Evolutionary conservation across 2,888 invertebrate species (phyloP), one percentile per base, ranked within the genome.

Genomic region (Romanomermis culicivorax): DNA sequence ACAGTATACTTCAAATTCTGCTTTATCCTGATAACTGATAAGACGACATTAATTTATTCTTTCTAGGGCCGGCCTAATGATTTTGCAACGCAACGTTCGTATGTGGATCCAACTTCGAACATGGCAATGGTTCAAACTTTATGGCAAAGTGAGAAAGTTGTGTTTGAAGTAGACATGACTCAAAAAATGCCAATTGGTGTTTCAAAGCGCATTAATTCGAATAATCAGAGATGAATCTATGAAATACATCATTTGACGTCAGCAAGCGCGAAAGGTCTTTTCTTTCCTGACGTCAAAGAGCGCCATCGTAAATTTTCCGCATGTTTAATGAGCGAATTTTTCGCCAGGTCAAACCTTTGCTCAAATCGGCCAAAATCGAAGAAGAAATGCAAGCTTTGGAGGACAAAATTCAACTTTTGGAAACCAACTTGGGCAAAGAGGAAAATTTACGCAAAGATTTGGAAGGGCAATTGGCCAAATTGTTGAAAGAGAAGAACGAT

Each of bases 81-180:
- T 95, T 71, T 88, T 95, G 73, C 95, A 97, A 77, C 83, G 95
- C 74, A 95, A 93, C 79, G 82, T 95, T 79, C 85, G 93, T 77
- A 88, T 88, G 74, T 95, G 93, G 81, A 79, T 93, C 77, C 81
- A 86, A 73, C 80, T 95, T 72, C 86, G 91, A 75, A 93, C 88
- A 77, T 95, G 95, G 95, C 85, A 88, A 72, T 95, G 95, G 95
- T 97, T 88, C 87, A 91, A 89, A 76, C 75, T 95, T 79, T 95
- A 93, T 88, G 85, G 86, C 79, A 89, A 85, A 79, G 63, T 93
- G 80, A 89, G 89, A n/a, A n/a, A n/a, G n/a, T n/a, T n/a, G n/a
- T n/a, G n/a, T n/a, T n/a, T n/a, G n/a, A n/a, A n/a, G n/a, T n/a
- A n/a, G n/a, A n/a, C n/a, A n/a, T n/a, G n/a, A n/a, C n/a, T n/a